A percentile compares a stretch with the other conserved stretches of the same genome.
phyloP scores from a whole-genome alignment of 2,888 invertebrate genomes.

The Dryobotodes eremita region DNA sequence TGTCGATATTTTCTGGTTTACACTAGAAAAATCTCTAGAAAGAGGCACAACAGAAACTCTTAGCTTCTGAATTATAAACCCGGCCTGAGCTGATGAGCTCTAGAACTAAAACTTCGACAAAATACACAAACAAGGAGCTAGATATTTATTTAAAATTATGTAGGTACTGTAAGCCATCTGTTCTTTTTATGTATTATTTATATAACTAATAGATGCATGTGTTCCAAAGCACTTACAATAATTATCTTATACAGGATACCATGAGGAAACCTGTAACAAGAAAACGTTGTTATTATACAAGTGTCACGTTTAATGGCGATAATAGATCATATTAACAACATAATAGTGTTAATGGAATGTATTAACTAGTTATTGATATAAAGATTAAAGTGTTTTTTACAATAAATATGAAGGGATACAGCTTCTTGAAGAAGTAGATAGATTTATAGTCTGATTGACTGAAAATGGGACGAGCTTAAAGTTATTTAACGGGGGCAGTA shows the following conservation, averaged over 20 bases:
- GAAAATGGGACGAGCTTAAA: background rate
- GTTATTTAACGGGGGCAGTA: background rate
- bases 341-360: constrained; percentile 44
- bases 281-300: constrained; percentile 40
- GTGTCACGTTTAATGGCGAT: constrained; percentile 44
- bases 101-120: background rate
- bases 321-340: constrained; percentile 35
- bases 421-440: background rate
- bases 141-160: constrained; percentile 4
- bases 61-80: background rate
- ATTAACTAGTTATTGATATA: constrained; percentile 21
- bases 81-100: background rate
- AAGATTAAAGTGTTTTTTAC: background rate
- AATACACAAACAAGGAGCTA: background rate
- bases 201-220: constrained; percentile 24
- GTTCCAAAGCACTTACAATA: constrained; percentile 70
- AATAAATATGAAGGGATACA: background rate
- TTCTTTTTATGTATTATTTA: constrained; percentile 46
- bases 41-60: background rate
- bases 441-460: background rate
- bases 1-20: background rate
- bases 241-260: constrained; percentile 73
- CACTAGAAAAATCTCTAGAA: background rate
- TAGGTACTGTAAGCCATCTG: constrained; percentile 38
- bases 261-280: constrained; percentile 78